Evolutionary conservation across 2,888 invertebrate genomes (phyloP).

Genomic region (Sesia apiformis): DNA sequence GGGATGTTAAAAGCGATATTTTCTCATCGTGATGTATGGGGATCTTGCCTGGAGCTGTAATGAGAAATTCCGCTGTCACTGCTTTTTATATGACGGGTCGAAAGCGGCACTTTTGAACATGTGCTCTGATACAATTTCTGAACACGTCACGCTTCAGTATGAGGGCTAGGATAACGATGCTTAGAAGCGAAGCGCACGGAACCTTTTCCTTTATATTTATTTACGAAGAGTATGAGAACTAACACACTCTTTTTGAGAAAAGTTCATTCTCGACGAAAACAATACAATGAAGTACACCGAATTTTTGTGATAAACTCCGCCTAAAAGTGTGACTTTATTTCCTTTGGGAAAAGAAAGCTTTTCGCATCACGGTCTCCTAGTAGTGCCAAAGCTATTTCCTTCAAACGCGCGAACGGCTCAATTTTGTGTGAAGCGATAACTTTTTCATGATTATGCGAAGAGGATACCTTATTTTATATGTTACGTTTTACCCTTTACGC

Average conservation of each 20-base stretch:
- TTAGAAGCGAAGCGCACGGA: background rate
- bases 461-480: constrained; percentile 34
- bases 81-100: constrained; percentile 51
- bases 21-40: constrained; percentile 64
- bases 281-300: background rate
- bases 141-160: constrained; percentile 15
- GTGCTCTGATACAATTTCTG: constrained; percentile 26
- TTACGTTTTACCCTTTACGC: constrained; percentile 12
- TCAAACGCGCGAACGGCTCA: constrained; percentile 29
- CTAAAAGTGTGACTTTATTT: constrained; percentile 22
- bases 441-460: constrained; percentile 47
- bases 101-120: constrained; percentile 35
- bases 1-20: constrained; percentile 64
- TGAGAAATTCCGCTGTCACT: constrained; percentile 70
- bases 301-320: constrained; percentile 9
- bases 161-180: constrained; percentile 3
- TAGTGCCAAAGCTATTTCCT: constrained; percentile 36
- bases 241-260: background rate
- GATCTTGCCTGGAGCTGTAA: constrained; percentile 59
- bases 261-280: background rate
- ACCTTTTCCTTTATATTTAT: too few relatives aligned
- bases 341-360: constrained; percentile 15
- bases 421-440: constrained; percentile 43
- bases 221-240: too few relatives aligned
- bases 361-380: constrained; percentile 14